Evolutionary conservation across 2,113 vertebrate genomes (phyloP).

Genomic region (Arothron firmamentum): DNA sequence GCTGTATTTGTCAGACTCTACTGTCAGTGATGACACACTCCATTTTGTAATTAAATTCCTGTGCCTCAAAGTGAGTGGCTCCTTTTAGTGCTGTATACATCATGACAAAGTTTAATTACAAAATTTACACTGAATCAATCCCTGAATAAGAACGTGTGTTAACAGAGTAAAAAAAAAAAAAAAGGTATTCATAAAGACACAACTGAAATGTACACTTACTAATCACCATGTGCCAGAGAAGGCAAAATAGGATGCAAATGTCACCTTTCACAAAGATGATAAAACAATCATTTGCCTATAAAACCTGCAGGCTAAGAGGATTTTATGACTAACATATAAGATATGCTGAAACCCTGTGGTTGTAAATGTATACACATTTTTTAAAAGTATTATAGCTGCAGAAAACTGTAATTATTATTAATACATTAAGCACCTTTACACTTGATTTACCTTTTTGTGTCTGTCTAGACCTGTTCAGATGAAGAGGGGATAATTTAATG

Average conservation of each 20-base stretch:
- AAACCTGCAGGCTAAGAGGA: slow-evolving; percentile 44
- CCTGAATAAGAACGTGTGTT: too few species aligned
- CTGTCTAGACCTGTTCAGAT: too few species aligned
- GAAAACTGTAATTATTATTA: too few species aligned
- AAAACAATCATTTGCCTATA: slow-evolving; percentile 58
- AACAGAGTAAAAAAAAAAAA: background rate
- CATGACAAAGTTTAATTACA: background rate
- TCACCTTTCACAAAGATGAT: slow-evolving; percentile 49
- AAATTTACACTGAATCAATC: background rate
- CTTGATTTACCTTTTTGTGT: too few species aligned
- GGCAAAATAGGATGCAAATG: slow-evolving; percentile 79
- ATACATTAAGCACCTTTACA: too few species aligned
- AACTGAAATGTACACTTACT: slow-evolving; percentile 4
- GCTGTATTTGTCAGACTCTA: slow-evolving; percentile 15
- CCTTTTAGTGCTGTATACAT: slow-evolving; percentile 5
- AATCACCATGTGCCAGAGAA: slow-evolving; percentile 32
- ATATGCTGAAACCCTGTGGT: background rate
- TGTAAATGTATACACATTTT: too few species aligned
- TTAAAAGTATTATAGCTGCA: too few species aligned
- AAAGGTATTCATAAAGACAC: slow-evolving; percentile 4
- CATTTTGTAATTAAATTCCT: slow-evolving; percentile 16
- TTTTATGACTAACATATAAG: slow-evolving; percentile 27
- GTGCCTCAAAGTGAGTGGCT: slow-evolving; percentile 6
- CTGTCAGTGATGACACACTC: slow-evolving; percentile 16
- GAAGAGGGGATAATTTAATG: too few species aligned